Base-by-base conservation (phyloP, 2,113 vertebrate genomes). In the Onychorhynchus coronatus region DNA sequence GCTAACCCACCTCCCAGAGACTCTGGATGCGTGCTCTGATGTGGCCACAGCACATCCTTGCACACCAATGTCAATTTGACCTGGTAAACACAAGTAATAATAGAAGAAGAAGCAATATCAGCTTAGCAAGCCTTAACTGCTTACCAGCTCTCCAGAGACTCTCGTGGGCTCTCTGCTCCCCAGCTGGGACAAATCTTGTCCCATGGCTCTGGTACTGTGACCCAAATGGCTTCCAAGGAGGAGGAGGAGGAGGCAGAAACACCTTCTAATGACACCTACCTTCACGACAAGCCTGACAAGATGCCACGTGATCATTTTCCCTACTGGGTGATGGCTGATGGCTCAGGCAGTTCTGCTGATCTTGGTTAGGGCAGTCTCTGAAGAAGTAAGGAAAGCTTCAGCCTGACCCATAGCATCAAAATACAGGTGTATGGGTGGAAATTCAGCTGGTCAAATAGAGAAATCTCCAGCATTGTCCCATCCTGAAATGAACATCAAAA, bases 1-100 rank as follows among this genome's bases (percentile, higher is more conserved):
- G 88, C 59, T 87, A 22, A 80, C 24, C 39, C 75, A 23, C 41
- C 47, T 84, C 71, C 86, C 86, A 44, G 88, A 67, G 91, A 14
- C 65, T 59, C 83, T 31, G 76, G 47, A 44, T 56, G 79, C 66
- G 70, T 20, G 19, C 41, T 78, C 21, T 81, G 70, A 86, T 59
- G 91, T 92, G 84, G 72, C 55, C 15, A 4, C 14, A 39, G 86
- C 83, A 56, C 71, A 82, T 73, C 90, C 62, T 81, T 58, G 67
- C 82, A 61, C 76, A 47, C 30, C 80, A 52, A 50, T 75, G 94
- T 94, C 91, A 88, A 28, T 52, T 6, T 89, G 95, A 96, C 93
- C 91, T 28, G 24, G 44, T 9, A 75, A 92, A 85, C 80, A 87
- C 61, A 61, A 65, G 71, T 46, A 33, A n/a, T 13, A 49, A 52